Conservation (phyloP, 2,797 vertebrate species). For the Erethizon dorsatum region DNA sequence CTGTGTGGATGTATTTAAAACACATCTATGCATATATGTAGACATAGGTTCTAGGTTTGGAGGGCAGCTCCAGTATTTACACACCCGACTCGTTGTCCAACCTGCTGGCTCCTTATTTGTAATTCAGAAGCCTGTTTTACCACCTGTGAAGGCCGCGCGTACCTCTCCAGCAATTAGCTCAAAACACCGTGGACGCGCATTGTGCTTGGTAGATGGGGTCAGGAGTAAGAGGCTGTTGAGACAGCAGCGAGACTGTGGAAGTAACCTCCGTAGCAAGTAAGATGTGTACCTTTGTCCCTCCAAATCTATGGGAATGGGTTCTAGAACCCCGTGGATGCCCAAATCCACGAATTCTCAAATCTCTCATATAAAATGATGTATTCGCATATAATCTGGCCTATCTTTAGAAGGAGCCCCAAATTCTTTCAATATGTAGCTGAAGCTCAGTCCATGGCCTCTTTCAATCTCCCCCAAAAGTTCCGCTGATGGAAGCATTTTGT, state of each 20-base stretch:
- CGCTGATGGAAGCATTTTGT: neutral
- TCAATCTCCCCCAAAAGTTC: neutral
- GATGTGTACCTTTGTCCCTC: neutral
- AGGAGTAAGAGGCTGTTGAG: constrained; percentile 2
- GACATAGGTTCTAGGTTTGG: neutral
- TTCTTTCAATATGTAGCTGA: neutral
- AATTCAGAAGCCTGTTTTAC: constrained; percentile 24
- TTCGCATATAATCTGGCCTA: neutral
- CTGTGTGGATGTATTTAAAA: neutral
- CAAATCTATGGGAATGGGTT: neutral
- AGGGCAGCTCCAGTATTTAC: neutral
- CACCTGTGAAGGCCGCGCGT: neutral
- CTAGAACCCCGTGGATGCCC: neutral
- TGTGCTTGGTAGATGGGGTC: neutral
- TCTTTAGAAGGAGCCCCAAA: neutral
- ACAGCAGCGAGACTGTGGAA: constrained; percentile 2
- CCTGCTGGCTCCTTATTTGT: constrained; percentile 9
- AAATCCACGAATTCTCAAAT: neutral
- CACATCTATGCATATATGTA: neutral
- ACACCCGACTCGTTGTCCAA: neutral
- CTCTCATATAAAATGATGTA: neutral
- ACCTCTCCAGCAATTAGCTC: constrained; percentile 10
- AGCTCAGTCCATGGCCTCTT: neutral
- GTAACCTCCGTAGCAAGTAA: constrained; percentile 25
- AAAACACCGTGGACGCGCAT: neutral